Evolutionary conservation across 2,888 invertebrate species (phyloP).

Genomic region (Drosophila sordidula): DNA sequence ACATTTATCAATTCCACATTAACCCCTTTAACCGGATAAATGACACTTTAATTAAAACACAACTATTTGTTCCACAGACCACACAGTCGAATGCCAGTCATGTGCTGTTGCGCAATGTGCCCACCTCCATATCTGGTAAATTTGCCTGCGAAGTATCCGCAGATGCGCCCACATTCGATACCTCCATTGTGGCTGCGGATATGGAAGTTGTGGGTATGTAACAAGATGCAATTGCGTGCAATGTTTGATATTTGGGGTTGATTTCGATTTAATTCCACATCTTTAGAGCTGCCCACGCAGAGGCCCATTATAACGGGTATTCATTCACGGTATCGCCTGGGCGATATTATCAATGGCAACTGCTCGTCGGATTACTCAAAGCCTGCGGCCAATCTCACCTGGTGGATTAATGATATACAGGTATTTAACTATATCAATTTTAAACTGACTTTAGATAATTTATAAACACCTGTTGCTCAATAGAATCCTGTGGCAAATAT

Average conservation of each 20-base stretch:
- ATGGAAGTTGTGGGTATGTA: constrained; percentile 85
- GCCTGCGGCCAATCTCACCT: constrained; percentile 87
- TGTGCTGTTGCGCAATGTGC: constrained; percentile 82
- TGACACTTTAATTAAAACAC: constrained; percentile 6
- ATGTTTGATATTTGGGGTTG: background rate
- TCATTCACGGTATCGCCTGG: constrained; percentile 86
- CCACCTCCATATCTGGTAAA: constrained; percentile 83
- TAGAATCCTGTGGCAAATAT: background rate
- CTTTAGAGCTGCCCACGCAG: constrained; percentile 85
- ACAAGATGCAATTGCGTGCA: constrained; percentile 10
- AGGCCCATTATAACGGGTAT: constrained; percentile 86
- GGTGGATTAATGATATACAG: constrained; percentile 86
- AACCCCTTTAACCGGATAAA: background rate
- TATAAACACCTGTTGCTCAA: background rate
- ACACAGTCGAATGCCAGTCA: constrained; percentile 84
- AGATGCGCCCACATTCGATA: constrained; percentile 85
- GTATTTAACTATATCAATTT: constrained; percentile 42
- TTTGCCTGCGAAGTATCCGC: constrained; percentile 85
- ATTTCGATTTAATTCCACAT: background rate
- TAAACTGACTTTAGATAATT: no score
- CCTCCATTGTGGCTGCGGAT: constrained; percentile 82
- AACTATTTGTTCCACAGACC: constrained; percentile 64
- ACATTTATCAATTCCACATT: constrained; percentile 3
- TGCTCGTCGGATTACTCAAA: constrained; percentile 87
- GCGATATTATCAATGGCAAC: constrained; percentile 86